A percentile compares a stretch with the other conserved stretches of the same genome.
Evolutionary conservation across 1,140 invertebrate genomes (phyloP).

Genomic region (Cylas formicarius): DNA sequence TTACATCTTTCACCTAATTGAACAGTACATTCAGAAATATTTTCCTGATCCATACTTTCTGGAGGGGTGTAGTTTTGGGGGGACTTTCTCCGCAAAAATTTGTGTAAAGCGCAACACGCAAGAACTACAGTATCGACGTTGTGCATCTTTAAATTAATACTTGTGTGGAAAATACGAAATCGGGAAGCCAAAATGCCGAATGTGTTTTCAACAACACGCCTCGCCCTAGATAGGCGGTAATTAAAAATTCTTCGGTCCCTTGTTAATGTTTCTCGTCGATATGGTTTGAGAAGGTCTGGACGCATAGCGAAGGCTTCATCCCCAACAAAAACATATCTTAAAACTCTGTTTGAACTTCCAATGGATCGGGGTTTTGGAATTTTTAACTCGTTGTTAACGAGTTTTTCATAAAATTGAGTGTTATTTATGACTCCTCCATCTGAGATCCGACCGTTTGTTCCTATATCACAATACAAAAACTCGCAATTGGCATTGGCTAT

Average conservation of each 20-base stretch:
- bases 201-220: constrained; percentile 8
- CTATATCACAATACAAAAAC: constrained; percentile 37
- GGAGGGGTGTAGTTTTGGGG: neutral
- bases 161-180: constrained; percentile 10
- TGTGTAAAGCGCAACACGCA: constrained; percentile 2
- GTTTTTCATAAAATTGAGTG: constrained; percentile 27
- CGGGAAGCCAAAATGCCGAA: constrained; percentile 7
- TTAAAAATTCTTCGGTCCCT: constrained; percentile 5
- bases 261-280: neutral
- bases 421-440: constrained; percentile 36
- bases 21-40: constrained; percentile 15
- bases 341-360: too few relatives aligned
- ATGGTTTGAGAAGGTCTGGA: neutral
- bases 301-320: constrained; percentile 14
- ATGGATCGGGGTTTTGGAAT: too few relatives aligned
- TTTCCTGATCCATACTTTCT: constrained; percentile 12
- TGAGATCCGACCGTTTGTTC: constrained; percentile 29
- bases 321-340: constrained; percentile 25
- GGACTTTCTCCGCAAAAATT: constrained; percentile 5
- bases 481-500: constrained; percentile 38
- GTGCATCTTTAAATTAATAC: constrained; percentile 9
- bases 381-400: constrained; percentile 4
- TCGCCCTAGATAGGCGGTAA: constrained; percentile 5
- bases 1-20: constrained; percentile 14
- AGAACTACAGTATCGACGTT: too few relatives aligned